Conservation (phyloP, 2,797 vertebrate species). For the Eurystomus glaucurus region DNA sequence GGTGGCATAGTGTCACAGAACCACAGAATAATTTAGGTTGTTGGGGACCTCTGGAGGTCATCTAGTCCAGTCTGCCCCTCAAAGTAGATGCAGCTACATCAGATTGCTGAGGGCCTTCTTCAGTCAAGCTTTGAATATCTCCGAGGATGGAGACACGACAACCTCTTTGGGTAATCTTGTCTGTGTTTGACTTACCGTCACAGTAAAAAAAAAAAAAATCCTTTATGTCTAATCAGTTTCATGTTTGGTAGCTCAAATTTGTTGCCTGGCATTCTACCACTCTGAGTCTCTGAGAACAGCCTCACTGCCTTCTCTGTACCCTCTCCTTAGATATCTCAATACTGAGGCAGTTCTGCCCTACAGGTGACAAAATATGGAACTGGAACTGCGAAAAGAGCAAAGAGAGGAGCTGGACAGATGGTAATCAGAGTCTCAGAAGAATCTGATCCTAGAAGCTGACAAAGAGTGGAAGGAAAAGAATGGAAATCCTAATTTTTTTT, state of each 20-base stretch:
- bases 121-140: neutral
- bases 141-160: neutral
- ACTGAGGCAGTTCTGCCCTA: neutral
- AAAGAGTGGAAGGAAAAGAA: neutral
- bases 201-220: neutral
- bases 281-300: neutral
- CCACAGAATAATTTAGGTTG: neutral
- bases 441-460: neutral
- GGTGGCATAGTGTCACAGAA: neutral
- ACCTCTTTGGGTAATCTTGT: neutral
- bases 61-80: neutral
- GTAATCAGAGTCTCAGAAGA: neutral
- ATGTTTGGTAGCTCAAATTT: fast-evolving
- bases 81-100: neutral
- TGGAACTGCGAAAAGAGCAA: neutral
- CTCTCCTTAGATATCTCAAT: neutral
- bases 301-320: neutral
- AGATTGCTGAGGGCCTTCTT: neutral
- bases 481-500: neutral
- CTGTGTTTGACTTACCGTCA: neutral
- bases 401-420: neutral
- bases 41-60: neutral
- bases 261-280: neutral
- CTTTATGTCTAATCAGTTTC: neutral
- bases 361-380: neutral